A percentile compares a stretch with the other conserved stretches of the same genome.
Conservation (phyloP, 2,888 invertebrate genomes). For the Capitulum mitella region DNA sequence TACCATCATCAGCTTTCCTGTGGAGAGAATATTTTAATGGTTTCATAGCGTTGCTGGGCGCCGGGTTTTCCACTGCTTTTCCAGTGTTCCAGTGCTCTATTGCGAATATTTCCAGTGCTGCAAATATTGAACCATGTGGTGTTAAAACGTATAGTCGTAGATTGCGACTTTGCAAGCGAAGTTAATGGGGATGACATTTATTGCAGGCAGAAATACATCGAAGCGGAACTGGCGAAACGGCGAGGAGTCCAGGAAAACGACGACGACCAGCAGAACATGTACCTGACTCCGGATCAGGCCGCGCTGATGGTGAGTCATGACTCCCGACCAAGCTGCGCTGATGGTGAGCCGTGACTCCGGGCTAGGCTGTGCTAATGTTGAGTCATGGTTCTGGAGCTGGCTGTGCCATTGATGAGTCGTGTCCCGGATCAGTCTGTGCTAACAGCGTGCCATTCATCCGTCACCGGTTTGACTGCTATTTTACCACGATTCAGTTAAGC, state of each 20-base stretch:
- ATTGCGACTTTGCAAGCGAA: conserved; percentile 25
- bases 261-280: conserved; percentile 47
- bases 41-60: too few species aligned
- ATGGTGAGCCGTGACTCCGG: conserved; percentile 56
- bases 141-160: too few species aligned
- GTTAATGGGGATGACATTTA: too few species aligned
- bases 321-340: conserved; percentile 83
- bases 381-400: conserved; percentile 71
- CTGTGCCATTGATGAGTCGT: conserved; percentile 53
- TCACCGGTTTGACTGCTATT: too few species aligned
- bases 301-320: conserved; percentile 55
- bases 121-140: too few species aligned
- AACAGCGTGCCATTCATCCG: neutral
- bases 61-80: too few species aligned
- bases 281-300: conserved; percentile 80
- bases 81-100: too few species aligned
- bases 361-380: conserved; percentile 68
- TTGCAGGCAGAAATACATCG: conserved; percentile 66
- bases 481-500: too few species aligned
- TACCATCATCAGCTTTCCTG: too few species aligned
- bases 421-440: neutral
- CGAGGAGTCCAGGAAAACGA: conserved; percentile 55
- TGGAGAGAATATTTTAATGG: too few species aligned
- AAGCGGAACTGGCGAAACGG: conserved; percentile 75
- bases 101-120: too few species aligned